Base-by-base conservation (phyloP, 2,113 vertebrate genomes). In the Muntiacus muntjak region DNA sequence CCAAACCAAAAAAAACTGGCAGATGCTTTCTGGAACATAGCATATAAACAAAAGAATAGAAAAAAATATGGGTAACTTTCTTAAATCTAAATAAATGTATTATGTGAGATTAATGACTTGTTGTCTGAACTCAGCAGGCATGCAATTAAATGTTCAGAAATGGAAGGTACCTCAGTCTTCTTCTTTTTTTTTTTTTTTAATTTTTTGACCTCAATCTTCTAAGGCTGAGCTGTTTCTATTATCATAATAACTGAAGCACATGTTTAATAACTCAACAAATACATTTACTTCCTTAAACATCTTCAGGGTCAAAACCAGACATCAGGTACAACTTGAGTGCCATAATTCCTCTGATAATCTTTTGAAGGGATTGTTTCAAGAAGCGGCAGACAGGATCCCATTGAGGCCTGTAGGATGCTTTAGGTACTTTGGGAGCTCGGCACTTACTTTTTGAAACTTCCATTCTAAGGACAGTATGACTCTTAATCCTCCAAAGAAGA, bases 71-170 rank as follows among this genome's bases (percentile, higher is more conserved):
- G 91, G 94, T 95, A 96, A 97, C 94, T 98, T 98, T 96, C 54
- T 95, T 97, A 96, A 96, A 97, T 98, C 92, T 97, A 98, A 98
- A 98, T 98, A 98, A 97, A 98, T 88, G 91, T 55, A 96, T 98
- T 97, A 98, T 91, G 94, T 98, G 97, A 98, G 90, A 97, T 98
- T 97, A 96, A 98, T 97, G 98, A 97, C 83, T 97, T 97, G 97
- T 98, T 98, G 98, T 98, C 98, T 97, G 97, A 97, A 92, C 81
- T 90, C 93, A 93, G 87, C 95, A 97, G 97, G 98, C 98, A 98
- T 95, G 97, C 94, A 98, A 98, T 99, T 98, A 99, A 98, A 95
- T 97, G 96, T 97, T 97, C 96, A 97, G 95, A 98, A 99, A 98
- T 97, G 97, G 97, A 98, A 98, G 97, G 97, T 90, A 98, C 97